These are phyloP conservation scores for Sericinus montela DNA, from an alignment of 2,888 invertebrate genomes.

Conservation along the genomic window DNA sequence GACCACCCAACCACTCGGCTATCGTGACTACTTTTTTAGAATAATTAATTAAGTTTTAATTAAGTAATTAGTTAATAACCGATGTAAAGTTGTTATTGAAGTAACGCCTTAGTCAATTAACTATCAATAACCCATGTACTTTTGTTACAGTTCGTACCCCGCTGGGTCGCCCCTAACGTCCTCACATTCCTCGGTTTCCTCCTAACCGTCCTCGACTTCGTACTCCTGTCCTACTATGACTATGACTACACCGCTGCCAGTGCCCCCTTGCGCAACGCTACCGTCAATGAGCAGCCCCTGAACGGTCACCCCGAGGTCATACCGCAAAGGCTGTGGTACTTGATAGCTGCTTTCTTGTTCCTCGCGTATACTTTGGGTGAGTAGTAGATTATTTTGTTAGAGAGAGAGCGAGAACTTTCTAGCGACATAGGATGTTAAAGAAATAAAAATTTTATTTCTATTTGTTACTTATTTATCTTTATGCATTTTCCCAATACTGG, in stretches of 20 bases:
- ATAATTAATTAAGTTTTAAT: too few relatives aligned
- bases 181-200: conserved; percentile 97
- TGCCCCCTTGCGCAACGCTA: conserved; percentile 57
- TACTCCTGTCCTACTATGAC: conserved; percentile 92
- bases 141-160: conserved; percentile 88
- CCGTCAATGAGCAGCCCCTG: conserved; percentile 40
- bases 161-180: conserved; percentile 98
- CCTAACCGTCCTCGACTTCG: conserved; percentile 92
- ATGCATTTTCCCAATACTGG: too few relatives aligned
- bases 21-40: too few relatives aligned
- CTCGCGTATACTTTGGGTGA: conserved; percentile 97
- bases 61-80: too few relatives aligned
- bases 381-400: conserved; percentile 30
- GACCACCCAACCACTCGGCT: too few relatives aligned
- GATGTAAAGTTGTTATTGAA: too few relatives aligned
- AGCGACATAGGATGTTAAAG: too few relatives aligned
- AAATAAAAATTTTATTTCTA: too few relatives aligned
- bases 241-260: conserved; percentile 89
- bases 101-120: too few relatives aligned
- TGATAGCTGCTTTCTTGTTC: conserved; percentile 93
- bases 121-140: not conserved
- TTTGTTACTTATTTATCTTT: too few relatives aligned
- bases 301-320: conserved; percentile 73
- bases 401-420: too few relatives aligned
- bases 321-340: conserved; percentile 92